Evolutionary conservation across 2,888 invertebrate genomes (phyloP), one percentile per base, ranked within the genome.

Genomic region (Melieria crassipennis): DNA sequence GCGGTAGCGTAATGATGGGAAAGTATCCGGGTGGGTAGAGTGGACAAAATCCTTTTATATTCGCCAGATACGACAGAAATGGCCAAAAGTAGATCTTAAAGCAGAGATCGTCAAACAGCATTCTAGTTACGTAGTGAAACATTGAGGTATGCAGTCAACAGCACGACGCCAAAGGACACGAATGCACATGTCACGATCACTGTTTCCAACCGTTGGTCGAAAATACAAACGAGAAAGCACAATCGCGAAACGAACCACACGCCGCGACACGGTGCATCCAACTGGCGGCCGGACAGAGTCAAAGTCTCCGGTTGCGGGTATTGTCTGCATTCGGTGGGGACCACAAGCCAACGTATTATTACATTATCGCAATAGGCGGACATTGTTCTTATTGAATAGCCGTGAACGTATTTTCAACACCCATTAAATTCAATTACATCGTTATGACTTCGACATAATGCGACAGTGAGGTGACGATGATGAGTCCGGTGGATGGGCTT

Each of bases 81-180:
- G 87, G 87, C 83, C 84, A 86, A 62, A 86, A 81, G 69, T 82
- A 86, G 63, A 87, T 78, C 78, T 84, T 86, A 13, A 83, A 78
- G 75, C 87, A 87, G 58, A 86, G 79, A 75, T 86, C 83, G 46
- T 79, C 79, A 52, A 74, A 78, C 16, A 74, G 47, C 77, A 77
- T 78, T 55, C 13, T 74, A 57, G 16, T 42, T 50, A 62, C 66
- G 57, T 56, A 63, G 45, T 67, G 11, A 5, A 48, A 57, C 56
- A 61, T 62, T 42, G 11, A 48, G 11, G 45, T 16, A 62, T n/a
- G n/a, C 10, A 43, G 47, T 47, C 13, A 11, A 11, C 47, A 16
- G 10, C 13, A 9, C 30, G 11, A 9, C n/a, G 11, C 5, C 7
- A n/a, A 10, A 48, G 4, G 6, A 55, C 4, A 42, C n/a, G 7